Percentiles rank a stretch among this genome's conserved stretches.
Evolutionary conservation across 2,113 vertebrate species (phyloP).

Genomic region (Elgaria multicarinata): DNA sequence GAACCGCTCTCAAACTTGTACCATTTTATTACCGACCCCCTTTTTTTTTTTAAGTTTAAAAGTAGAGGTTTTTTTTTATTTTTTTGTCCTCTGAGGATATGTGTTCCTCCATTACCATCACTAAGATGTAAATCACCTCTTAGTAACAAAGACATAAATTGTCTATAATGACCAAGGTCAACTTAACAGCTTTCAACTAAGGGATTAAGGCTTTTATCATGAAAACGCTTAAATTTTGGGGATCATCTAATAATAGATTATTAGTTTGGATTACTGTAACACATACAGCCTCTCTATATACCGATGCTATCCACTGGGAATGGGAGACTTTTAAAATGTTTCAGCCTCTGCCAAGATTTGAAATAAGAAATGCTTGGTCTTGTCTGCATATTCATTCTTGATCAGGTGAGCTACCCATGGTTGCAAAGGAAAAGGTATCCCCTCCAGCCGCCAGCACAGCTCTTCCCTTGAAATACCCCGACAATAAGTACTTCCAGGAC

Average conservation of each 20-base stretch:
- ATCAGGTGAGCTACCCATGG: not conserved
- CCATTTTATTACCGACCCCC: conserved; percentile 51
- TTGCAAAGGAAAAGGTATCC: no score
- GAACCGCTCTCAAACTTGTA: conserved; percentile 71
- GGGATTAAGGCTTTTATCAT: conserved; percentile 70
- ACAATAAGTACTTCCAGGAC: not conserved
- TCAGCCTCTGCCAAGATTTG: not conserved
- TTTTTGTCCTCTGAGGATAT: conserved; percentile 48
- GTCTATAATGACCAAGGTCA: conserved; percentile 65
- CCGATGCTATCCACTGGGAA: not conserved
- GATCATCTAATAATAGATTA: not conserved
- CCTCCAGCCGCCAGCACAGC: not conserved
- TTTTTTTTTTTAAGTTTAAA: conserved; percentile 38
- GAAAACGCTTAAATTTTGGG: conserved; percentile 41
- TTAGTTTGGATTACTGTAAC: not conserved
- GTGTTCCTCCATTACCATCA: not conserved
- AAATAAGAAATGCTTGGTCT: not conserved
- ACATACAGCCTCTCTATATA: not conserved
- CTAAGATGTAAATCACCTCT: conserved; percentile 55
- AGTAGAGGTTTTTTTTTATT: conserved; percentile 47
- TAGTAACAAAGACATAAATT: conserved; percentile 59
- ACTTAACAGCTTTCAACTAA: conserved; percentile 61
- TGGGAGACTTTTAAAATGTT: not conserved
- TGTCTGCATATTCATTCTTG: not conserved
- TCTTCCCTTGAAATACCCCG: not conserved